Base-by-base conservation (phyloP, 2,113 vertebrate genomes). In the Pogona vitticeps region DNA sequence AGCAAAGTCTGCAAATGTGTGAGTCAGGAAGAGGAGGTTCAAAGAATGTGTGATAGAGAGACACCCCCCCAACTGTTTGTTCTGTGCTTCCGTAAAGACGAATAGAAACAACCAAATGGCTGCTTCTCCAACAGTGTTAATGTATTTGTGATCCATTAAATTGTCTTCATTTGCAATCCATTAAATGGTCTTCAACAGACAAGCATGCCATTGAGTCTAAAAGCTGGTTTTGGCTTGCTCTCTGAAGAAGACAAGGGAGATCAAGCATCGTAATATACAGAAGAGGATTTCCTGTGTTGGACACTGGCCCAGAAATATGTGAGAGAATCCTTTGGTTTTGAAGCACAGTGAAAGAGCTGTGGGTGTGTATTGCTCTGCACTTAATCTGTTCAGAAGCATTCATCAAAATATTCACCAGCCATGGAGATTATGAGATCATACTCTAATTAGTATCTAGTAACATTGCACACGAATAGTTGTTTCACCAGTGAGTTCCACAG, bases 101-200 rank as follows among this genome's bases (percentile, higher is more conserved):
- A n/a, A 87, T 75, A 78, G 52, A 71, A 91, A 80, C 82, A 91
- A 59, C 83, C 82, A 82, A 1, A 63, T 89, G 81, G 52, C n/a
- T 0, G 0, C 68, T 31, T 18, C 73, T 87, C 17, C 67, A 83
- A 71, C 52, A 84, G 26, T 67, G 15, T 46, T 68, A 68, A 40
- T 82, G 88, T 61, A 78, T 71, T 77, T 42, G 78, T 91, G n/a
- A 77, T 28, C 58, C 68, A 5, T 68, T 77, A 80, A 52, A 84
- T 58, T 80, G 67, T 20, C 13, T 52, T 61, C 17, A 38, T 31
- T 68, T 52, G 78, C 90, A 28, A 77, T 28, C 58, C 68, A 5
- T 68, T 77, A 80, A 52, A 84, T 58, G 78, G 67, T 20, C 13
- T 36, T 65, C 14, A 71, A 8, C 28, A 63, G 52, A 21, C 2